Percentiles rank a stretch among this genome's conserved stretches.
Conservation (phyloP, 2,797 vertebrate species). For the Poecilia velifera region DNA sequence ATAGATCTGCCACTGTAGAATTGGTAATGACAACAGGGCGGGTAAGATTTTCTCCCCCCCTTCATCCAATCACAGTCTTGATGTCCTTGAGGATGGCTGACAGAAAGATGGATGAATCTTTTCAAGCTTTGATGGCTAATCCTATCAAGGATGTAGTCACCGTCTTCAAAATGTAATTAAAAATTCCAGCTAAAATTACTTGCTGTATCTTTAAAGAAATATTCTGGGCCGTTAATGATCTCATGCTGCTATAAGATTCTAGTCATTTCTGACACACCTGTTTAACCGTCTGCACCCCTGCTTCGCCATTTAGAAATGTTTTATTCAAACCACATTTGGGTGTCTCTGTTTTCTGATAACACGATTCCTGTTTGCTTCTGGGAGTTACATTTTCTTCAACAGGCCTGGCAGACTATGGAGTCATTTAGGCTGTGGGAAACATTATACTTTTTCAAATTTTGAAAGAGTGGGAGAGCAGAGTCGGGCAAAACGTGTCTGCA, state of each 20-base stretch:
- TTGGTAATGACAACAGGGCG: conserved; percentile 75
- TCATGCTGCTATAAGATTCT: conserved; percentile 26
- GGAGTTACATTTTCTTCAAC: neutral
- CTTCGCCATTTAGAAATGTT: neutral
- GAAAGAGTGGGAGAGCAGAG: neutral
- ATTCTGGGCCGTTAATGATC: conserved; percentile 44
- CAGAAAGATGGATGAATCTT: conserved; percentile 79
- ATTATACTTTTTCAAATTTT: neutral
- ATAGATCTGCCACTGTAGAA: conserved; percentile 71
- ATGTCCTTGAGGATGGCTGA: conserved; percentile 69
- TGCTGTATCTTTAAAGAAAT: conserved; percentile 60
- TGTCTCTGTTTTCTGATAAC: neutral
- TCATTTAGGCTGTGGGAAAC: neutral
- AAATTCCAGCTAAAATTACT: conserved; percentile 64
- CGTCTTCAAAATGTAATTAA: conserved; percentile 73
- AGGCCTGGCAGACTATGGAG: neutral
- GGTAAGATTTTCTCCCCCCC: conserved; percentile 56
- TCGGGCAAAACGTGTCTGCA: neutral
- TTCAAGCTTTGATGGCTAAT: conserved; percentile 74
- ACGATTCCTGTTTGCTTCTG: neutral
- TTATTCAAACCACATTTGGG: conserved; percentile 1
- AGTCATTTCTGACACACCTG: conserved; percentile 25
- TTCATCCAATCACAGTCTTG: conserved; percentile 73
- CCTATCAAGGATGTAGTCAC: conserved; percentile 75
- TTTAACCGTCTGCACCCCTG: conserved; percentile 1